Percentiles rank a stretch among this genome's conserved stretches.
phyloP scores from a whole-genome alignment of 2,113 vertebrate species.

The Callocephalon fimbriatum region DNA sequence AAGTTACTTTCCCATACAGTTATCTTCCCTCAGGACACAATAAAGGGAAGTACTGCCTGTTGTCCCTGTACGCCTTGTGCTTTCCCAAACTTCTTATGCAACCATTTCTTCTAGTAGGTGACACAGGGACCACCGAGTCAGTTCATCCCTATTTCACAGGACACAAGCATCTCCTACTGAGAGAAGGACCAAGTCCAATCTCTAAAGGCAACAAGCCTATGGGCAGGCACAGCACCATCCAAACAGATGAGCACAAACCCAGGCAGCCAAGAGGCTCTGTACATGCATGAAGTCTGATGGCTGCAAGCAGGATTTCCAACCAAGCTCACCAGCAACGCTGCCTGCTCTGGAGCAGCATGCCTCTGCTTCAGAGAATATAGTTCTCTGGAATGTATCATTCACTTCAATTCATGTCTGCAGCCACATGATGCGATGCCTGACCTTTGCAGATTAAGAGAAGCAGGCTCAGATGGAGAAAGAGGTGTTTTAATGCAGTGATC shows the following conservation, averaged over 20 bases:
- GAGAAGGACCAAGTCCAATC: background rate
- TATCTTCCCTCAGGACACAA: background rate
- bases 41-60: accelerated
- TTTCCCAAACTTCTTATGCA: background rate
- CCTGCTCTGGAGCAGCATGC: background rate
- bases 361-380: background rate
- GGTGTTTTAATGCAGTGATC: background rate
- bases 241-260: background rate
- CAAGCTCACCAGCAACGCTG: background rate
- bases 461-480: background rate
- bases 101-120: background rate
- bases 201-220: background rate
- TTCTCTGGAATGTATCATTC: background rate
- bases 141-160: background rate
- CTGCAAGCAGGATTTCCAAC: background rate
- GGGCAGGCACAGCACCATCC: background rate
- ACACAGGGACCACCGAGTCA: accelerated
- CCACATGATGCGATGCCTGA: background rate
- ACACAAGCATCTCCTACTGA: background rate
- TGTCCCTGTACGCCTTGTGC: background rate
- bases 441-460: background rate
- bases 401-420: background rate
- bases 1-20: background rate
- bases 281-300: accelerated
- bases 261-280: background rate